Evolutionary conservation across 30 jellyfish, hydroid and myxozoan genomes (phyloP), one percentile per base, ranked within the genome.

Genomic region (Hydractinia echinata): DNA sequence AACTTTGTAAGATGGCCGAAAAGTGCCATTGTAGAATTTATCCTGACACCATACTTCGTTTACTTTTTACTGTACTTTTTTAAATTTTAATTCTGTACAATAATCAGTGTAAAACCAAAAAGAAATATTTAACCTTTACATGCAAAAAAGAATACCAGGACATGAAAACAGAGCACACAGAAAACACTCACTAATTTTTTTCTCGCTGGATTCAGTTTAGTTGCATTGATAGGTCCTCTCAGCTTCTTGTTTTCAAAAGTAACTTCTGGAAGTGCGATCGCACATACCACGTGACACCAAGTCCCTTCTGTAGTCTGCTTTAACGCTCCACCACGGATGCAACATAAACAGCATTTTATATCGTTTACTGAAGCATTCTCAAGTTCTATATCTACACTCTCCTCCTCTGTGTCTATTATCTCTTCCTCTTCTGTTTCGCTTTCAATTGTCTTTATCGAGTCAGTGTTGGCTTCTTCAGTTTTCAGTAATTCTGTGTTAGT

Each of bases 271-370:
- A 79, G 82, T 4, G 96, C 94, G 11, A 92, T 61, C 5, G 98
- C 96, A 74, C 98, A 92, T 61, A 87, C 96, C 7, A 92, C 78
- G 76, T 92, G 98, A 21, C 87, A 95, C 98, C 98, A 92, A 10
- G 88, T 81, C 53, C 54, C 73, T 61, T 21, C 55, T 48, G 97
- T 90, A 4, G 97, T 85, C 67, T 50, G 79, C 79, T 85, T 90
- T 51, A 90, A 66, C 5, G 97, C 97, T 10, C 97, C 97, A 6
- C 97, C 97, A 30, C 95, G 84, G 8, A 85, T 53, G 54, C 84
- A 83, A 54, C 97, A 90, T 5, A 90, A 78, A 21, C 79, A 89
- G 56, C 97, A 90, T 7, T 54, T 61, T 4, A 83, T 30, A 71
- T 70, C 81, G n/a, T 52, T 51, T 7, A 64, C 19, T n/a, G 39